phyloP scores from a whole-genome alignment of 2,797 vertebrate genomes.

The Myotis pilosus region DNA sequence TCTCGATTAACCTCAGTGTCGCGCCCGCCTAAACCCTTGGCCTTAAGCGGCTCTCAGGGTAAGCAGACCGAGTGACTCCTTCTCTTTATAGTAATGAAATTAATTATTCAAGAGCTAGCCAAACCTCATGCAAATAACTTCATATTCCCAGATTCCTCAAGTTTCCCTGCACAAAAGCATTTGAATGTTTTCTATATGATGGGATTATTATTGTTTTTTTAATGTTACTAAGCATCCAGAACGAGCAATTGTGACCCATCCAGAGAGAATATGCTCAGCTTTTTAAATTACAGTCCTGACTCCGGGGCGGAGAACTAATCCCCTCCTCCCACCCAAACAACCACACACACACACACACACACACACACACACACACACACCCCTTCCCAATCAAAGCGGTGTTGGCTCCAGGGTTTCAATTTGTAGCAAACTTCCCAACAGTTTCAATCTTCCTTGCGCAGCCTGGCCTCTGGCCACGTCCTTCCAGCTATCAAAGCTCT shows the following conservation, averaged over 20 bases:
- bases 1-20: no score
- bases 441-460: background rate
- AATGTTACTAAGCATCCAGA: background rate
- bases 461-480: background rate
- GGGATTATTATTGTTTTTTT: background rate
- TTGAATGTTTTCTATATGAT: background rate
- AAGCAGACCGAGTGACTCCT: background rate
- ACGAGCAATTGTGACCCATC: background rate
- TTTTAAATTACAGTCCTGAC: background rate
- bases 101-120: background rate
- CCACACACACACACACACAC: background rate
- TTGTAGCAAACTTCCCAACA: background rate
- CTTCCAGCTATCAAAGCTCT: background rate
- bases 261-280: background rate
- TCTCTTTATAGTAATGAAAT: background rate
- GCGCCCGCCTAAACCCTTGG: background rate
- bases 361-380: no score
- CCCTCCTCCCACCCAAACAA: background rate
- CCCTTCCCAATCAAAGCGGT: background rate
- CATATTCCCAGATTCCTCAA: background rate
- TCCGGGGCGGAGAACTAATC: background rate
- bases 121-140: background rate
- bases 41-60: background rate
- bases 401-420: background rate
- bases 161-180: background rate